Percentiles rank a stretch among this genome's conserved stretches.
phyloP scores from a whole-genome alignment of 2,113 vertebrate genomes.

The Apaloderma vittatum region DNA sequence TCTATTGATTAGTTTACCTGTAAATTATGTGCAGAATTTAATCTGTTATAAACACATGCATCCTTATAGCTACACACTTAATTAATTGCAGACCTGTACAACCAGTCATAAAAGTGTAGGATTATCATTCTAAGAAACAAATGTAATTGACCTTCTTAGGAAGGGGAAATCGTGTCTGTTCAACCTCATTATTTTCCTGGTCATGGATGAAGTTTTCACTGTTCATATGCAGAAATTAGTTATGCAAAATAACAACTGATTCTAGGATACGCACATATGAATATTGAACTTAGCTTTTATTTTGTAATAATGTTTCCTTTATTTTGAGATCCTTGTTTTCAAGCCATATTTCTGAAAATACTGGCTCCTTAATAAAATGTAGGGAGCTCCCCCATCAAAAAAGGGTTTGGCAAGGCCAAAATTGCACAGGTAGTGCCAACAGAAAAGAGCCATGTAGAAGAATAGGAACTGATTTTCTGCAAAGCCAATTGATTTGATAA shows the following conservation, averaged over 20 bases:
- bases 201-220: slow-evolving; percentile 65
- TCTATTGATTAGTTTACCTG: not conserved
- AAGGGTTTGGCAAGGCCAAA: slow-evolving; percentile 73
- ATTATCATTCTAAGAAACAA: slow-evolving; percentile 55
- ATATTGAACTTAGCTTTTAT: slow-evolving; percentile 61
- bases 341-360: slow-evolving; percentile 73
- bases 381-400: slow-evolving; percentile 52
- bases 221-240: slow-evolving; percentile 57
- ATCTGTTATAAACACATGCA: not conserved
- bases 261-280: slow-evolving; percentile 58
- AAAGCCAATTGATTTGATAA: slow-evolving; percentile 81
- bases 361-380: slow-evolving; percentile 71
- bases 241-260: slow-evolving; percentile 63
- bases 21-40: not conserved
- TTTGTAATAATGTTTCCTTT: slow-evolving; percentile 64
- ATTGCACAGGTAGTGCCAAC: slow-evolving; percentile 79
- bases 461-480: slow-evolving; percentile 83
- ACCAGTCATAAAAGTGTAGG: slow-evolving; percentile 52
- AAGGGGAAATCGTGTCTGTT: slow-evolving; percentile 55
- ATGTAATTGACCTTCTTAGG: slow-evolving; percentile 41
- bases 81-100: slow-evolving; percentile 44
- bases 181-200: slow-evolving; percentile 54
- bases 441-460: slow-evolving; percentile 68
- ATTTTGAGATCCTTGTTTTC: slow-evolving; percentile 63
- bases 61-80: slow-evolving; percentile 14